Base-by-base conservation (phyloP, 1,140 invertebrate genomes). In the Nephotettix cincticeps region DNA sequence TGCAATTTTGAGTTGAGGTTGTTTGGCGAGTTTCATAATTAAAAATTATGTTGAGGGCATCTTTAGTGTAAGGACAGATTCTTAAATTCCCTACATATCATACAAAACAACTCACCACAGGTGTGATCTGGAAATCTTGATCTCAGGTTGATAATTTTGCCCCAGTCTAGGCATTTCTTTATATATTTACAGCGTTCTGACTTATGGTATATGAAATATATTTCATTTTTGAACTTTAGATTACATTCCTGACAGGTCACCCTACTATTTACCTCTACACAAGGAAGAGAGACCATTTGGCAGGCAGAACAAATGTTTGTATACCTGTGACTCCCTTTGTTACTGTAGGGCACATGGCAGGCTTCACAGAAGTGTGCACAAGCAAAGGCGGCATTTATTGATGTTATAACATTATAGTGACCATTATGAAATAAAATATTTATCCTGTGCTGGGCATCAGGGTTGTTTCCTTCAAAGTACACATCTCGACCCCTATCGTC, bases 351-450 rank as follows among this genome's bases (percentile, higher is more conserved):
- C 11, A 65, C 30, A n/a, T 65, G 25, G 27, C 61, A 65, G 9
- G 61, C 27, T 65, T 65, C 19, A 27, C 61, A 65, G 27, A 65
- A 65, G 27, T 27, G 29, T 29, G 3, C 14, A 65, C 61, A 65
- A 4, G 17, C 61, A 21, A 65, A 65, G 11, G 61, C 61, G 27
- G 61, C 6, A 23, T 14, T 65, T 27, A 65, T 13, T 13, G 14
- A 25, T 4, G 61, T 65, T 65, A 65, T 65, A 11, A 65, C 61
- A 21, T 65, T 65, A 21, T 11, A 65, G 27, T 65, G 61, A 13
- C 61, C 61, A 23, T 65, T 27, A 27, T 32, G 30, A 21, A 29
- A 32, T 27, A 65, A 65, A 11, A 65, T 13, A 29, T 65, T 65
- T 13, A 65, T 65, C 9, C 29, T 65, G n/a, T n/a, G n/a, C 14